These are phyloP conservation scores for Eonycteris spelaea DNA, from an alignment of 2,113 vertebrate genomes.

Conservation along the genomic window DNA sequence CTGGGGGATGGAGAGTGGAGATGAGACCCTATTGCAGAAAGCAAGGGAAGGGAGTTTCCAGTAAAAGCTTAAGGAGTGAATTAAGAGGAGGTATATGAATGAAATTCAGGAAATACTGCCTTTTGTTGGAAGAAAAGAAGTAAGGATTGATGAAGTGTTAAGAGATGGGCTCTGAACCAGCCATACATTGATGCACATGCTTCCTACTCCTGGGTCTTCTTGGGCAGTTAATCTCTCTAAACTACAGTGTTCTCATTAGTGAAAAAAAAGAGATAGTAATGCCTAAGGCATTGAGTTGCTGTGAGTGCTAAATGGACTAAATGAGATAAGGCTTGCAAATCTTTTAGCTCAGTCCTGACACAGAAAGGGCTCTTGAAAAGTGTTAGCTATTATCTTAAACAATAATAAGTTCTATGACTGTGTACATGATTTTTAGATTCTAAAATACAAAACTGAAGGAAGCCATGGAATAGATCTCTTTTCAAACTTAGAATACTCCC, in stretches of 20 bases:
- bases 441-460: neutral
- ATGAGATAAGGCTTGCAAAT: neutral
- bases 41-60: neutral
- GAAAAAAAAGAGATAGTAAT: neutral
- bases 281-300: neutral
- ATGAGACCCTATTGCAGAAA: neutral
- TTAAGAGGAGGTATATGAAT: neutral
- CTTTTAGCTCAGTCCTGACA: neutral
- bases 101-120: neutral
- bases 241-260: neutral
- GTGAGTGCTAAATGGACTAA: neutral
- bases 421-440: neutral
- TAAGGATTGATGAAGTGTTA: neutral
- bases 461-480: neutral
- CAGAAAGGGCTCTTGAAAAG: neutral
- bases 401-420: neutral
- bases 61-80: fast-evolving
- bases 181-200: neutral
- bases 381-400: neutral
- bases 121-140: neutral
- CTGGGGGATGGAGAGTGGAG: neutral
- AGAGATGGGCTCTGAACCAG: neutral
- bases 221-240: fast-evolving
- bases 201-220: neutral
- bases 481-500: neutral